Evolutionary conservation across 2,113 vertebrate genomes (phyloP).

Genomic region (Cochlearius cochlearius): DNA sequence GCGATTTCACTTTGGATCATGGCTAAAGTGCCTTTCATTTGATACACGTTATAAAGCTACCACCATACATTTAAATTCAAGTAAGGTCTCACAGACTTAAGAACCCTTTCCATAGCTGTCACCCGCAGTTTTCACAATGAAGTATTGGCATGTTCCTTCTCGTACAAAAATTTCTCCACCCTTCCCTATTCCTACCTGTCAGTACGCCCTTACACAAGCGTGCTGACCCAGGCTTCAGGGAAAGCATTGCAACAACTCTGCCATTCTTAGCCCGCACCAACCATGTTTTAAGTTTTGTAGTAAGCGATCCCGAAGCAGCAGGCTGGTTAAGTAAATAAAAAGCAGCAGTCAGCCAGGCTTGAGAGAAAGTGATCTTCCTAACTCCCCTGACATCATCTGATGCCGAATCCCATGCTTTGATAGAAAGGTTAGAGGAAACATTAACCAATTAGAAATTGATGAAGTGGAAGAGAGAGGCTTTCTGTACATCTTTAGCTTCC

Average conservation of each 20-base stretch:
- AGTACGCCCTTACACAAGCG: slow-evolving; percentile 62
- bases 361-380: background rate
- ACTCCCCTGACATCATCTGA: background rate
- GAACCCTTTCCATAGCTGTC: slow-evolving; percentile 69
- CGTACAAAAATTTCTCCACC: slow-evolving; percentile 22
- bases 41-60: background rate
- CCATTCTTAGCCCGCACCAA: slow-evolving; percentile 58
- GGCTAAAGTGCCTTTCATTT: background rate
- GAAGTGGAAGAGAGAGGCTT: slow-evolving; percentile 7
- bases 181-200: slow-evolving; percentile 72
- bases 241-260: slow-evolving; percentile 24
- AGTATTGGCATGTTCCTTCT: slow-evolving; percentile 54
- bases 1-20: background rate
- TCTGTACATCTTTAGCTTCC: background rate
- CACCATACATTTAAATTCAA: background rate
- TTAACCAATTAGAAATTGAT: background rate
- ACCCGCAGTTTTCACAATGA: slow-evolving; percentile 52
- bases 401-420: background rate
- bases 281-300: slow-evolving; percentile 17
- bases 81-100: slow-evolving; percentile 41
- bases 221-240: slow-evolving; percentile 57
- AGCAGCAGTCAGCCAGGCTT: background rate
- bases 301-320: slow-evolving; percentile 10
- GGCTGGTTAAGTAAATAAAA: slow-evolving; percentile 5
- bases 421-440: background rate